phyloP scores from a whole-genome alignment of 2,113 vertebrate genomes.

The Bambusicola thoracicus region DNA sequence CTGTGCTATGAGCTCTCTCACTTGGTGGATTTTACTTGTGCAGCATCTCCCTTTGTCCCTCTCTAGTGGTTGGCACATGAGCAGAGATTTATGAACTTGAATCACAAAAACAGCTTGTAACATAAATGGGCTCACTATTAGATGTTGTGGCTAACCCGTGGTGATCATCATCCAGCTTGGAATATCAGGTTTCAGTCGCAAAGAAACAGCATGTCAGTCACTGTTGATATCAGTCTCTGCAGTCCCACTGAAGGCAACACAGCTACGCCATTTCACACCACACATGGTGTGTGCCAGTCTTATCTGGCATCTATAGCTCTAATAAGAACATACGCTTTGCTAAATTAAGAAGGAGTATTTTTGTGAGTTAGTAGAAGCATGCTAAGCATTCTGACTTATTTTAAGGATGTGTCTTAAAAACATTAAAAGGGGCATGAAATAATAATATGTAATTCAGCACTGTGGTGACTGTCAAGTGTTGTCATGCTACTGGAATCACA shows the following conservation, averaged over 20 bases:
- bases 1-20: neutral
- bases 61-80: neutral
- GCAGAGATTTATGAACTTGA: neutral
- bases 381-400: constrained; percentile 31
- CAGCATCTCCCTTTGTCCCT: neutral
- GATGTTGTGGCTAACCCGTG: neutral
- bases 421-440: constrained; percentile 45
- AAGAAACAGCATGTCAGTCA: neutral
- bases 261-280: constrained; percentile 24
- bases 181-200: neutral
- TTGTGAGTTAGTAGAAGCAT: constrained; percentile 21
- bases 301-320: constrained; percentile 30
- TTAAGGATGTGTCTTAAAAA: constrained; percentile 43
- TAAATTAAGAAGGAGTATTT: constrained; percentile 62
- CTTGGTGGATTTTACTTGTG: neutral
- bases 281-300: constrained; percentile 29
- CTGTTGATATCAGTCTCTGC: neutral
- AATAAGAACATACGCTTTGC: constrained; percentile 39
- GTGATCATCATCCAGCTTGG: neutral
- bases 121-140: neutral
- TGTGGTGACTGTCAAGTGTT: constrained; percentile 50
- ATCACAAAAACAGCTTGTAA: neutral
- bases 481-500: constrained; percentile 60
- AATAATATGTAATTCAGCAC: constrained; percentile 54
- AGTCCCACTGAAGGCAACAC: neutral